Base-by-base conservation (phyloP, 1,140 invertebrate species). In the Diorhabda carinulata region DNA sequence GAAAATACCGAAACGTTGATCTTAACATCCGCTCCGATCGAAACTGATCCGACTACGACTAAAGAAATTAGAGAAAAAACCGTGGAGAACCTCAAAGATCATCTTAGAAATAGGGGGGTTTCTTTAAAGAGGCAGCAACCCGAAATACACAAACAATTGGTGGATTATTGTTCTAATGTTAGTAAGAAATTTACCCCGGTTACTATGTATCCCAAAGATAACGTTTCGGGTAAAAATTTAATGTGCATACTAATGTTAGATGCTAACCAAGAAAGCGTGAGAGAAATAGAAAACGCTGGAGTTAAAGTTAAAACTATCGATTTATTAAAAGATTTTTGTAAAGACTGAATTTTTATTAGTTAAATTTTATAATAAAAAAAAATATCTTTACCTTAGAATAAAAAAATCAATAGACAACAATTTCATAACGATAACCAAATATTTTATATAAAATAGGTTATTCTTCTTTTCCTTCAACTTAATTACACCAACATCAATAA, bases 241-340 rank as follows among this genome's bases (percentile, higher is more conserved):
- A 92, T 95, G 86, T 96, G 94, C 82, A 90, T 97, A 60, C 96
- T 97, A 52, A 94, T 96, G 90, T 91, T 94, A 7, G 92, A 95
- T 73, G 87, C 88, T 0, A 90, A 92, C 72, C 85, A 87, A 0
- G 89, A 90, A 70, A 86, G 86, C 61, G 78, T 89, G n/a, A 83
- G 86, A 62, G 81, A 89, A 62, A 78, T 91, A 43, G 86, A 88
- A 3, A 87, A 84, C 3, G 87, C 88, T 56, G 86, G 86, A 4
- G 87, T 87, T 59, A 83, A 83, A 25, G 88, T 90, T 41, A 85
- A 83, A 57, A 91, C 88, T 70, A 86, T 91, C 44, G 89, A 91
- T 62, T 68, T 68, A 43, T 47, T 68, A 45, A 52, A 68, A 3
- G 45, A 68, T 68, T 10, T 47, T 56, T 67, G 61, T 63, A 45